A percentile compares a stretch with the other conserved stretches of the same genome.
phyloP scores from a whole-genome alignment of 1,140 invertebrate species.

The Drosophila orena region DNA sequence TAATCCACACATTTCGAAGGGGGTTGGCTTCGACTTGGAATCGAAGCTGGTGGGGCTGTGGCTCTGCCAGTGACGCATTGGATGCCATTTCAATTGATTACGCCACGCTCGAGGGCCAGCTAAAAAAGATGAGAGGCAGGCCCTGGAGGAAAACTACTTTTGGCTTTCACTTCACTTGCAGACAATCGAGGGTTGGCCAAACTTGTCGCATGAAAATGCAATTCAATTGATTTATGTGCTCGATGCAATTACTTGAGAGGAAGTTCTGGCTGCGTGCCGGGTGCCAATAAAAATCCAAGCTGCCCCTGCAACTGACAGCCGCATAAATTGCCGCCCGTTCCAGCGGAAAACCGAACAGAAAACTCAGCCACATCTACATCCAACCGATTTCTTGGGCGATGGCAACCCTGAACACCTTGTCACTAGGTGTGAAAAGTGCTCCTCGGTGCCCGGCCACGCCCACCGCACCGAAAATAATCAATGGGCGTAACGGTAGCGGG shows the following conservation, averaged over 20 bases:
- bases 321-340: conserved; percentile 72
- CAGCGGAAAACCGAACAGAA: conserved; percentile 4
- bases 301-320: conserved; percentile 75
- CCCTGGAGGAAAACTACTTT: conserved; percentile 67
- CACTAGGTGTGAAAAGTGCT: conserved; percentile 75
- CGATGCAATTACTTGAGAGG: conserved; percentile 79
- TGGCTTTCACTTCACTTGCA: conserved; percentile 67
- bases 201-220: conserved; percentile 82
- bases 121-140: conserved; percentile 68
- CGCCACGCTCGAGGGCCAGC: conserved; percentile 56
- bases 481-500: conserved; percentile 65
- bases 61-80: conserved; percentile 57
- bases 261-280: conserved; percentile 63
- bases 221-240: conserved; percentile 83
- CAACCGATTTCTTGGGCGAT: conserved; percentile 14
- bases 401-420: conserved; percentile 58
- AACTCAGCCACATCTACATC: not conserved
- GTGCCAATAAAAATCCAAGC: conserved; percentile 78
- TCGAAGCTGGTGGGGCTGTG: conserved; percentile 31
- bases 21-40: conserved; percentile 7
- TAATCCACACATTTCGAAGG: not conserved
- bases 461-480: conserved; percentile 49
- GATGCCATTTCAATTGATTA: conserved; percentile 80
- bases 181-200: conserved; percentile 66
- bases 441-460: conserved; percentile 27